phyloP scores from a whole-genome alignment of 2,888 invertebrate species.

The Scelioninae gen. 2 region DNA sequence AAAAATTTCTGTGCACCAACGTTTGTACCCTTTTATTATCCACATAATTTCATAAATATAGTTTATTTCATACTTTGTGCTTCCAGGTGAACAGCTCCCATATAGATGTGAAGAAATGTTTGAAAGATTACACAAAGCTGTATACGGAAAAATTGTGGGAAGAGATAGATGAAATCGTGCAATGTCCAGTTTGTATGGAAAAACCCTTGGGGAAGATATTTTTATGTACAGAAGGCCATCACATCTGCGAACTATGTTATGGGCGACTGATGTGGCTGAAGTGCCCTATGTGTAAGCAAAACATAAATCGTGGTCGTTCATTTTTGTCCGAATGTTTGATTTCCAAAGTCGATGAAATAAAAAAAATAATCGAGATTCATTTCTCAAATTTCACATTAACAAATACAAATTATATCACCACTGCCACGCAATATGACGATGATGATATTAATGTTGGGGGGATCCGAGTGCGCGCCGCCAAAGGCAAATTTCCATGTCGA shows the following conservation, averaged over 20 bases:
- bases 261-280: conserved; percentile 78
- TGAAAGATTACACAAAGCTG: no score
- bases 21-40: no score
- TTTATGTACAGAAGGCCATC: conserved; percentile 78
- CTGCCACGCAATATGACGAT: conserved; percentile 28
- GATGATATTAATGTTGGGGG: conserved; percentile 11
- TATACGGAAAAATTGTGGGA: no score
- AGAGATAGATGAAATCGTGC: conserved; percentile 77
- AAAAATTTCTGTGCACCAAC: no score
- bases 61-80: no score
- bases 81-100: no score
- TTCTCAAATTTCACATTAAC: no score
- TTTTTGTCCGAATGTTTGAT: conserved; percentile 78
- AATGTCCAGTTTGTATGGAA: conserved; percentile 79
- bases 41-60: no score
- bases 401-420: background rate
- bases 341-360: conserved; percentile 74
- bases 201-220: conserved; percentile 76
- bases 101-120: no score
- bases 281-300: conserved; percentile 77
- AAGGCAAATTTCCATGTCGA: conserved; percentile 77
- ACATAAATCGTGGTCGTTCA: conserved; percentile 77
- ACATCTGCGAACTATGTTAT: conserved; percentile 77
- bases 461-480: conserved; percentile 66
- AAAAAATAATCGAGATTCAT: conserved; percentile 61